Evolutionary conservation across 2,888 invertebrate species (phyloP).

Genomic region (Microchrysa polita): DNA sequence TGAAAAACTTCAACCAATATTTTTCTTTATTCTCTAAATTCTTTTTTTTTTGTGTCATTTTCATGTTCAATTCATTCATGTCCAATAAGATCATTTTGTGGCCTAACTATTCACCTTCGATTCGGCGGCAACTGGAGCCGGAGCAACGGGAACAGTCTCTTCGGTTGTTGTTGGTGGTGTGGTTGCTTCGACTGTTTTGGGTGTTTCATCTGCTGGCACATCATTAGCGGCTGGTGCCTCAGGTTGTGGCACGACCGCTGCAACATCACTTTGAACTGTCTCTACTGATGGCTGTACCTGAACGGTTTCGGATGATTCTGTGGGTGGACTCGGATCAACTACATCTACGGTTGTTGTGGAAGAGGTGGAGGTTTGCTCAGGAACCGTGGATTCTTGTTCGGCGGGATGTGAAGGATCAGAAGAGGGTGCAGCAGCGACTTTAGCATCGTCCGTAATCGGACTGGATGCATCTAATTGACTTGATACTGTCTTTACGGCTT

Average conservation of each 20-base stretch:
- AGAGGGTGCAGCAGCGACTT: constrained; percentile 22
- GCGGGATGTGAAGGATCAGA: constrained; percentile 45
- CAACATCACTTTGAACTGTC: constrained; percentile 19
- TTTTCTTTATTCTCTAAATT: constrained; percentile 16
- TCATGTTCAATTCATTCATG: constrained; percentile 34
- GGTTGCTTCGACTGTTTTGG: constrained; percentile 2
- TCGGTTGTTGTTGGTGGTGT: constrained; percentile 10
- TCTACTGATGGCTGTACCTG: background rate
- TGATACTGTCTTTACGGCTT: constrained; percentile 37
- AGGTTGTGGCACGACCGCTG: background rate
- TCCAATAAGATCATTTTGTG: constrained; percentile 43
- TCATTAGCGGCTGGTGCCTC: background rate
- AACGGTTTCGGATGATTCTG: background rate
- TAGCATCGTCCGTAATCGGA: background rate
- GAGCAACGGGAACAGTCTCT: background rate
- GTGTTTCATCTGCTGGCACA: background rate
- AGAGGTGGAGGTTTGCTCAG: constrained; percentile 44
- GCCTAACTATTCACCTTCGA: constrained; percentile 44
- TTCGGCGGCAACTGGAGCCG: constrained; percentile 19
- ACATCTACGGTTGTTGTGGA: constrained; percentile 25
- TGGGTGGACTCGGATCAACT: constrained; percentile 12
- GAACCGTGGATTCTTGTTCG: constrained; percentile 44
- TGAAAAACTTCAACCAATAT: constrained; percentile 44
- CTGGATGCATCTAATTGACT: constrained; percentile 22
- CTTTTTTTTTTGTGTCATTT: constrained; percentile 1